Percentiles rank a stretch among this genome's conserved stretches.
Conservation (phyloP, 2,888 invertebrate genomes). For the Drosophila sordidapex region DNA sequence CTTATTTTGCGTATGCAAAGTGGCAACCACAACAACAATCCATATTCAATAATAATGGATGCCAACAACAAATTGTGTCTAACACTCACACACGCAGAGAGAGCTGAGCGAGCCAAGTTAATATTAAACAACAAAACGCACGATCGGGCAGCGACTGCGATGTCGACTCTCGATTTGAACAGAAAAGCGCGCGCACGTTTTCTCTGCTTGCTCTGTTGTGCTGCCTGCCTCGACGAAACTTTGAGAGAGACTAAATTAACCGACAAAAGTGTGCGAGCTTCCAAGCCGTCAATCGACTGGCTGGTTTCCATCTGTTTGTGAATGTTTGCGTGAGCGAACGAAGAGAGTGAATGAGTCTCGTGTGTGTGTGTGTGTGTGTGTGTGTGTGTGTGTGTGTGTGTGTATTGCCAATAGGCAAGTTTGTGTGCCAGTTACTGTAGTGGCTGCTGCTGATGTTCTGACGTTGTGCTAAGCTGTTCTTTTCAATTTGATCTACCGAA, state of each 20-base stretch:
- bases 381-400: conserved; percentile 22
- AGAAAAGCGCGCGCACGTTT: conserved; percentile 55
- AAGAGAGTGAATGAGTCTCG: conserved; percentile 16
- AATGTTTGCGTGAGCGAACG: conserved; percentile 21
- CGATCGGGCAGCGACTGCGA: conserved; percentile 60
- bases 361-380: conserved; percentile 24
- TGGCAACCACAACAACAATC: conserved; percentile 42
- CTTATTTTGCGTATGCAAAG: conserved; percentile 52
- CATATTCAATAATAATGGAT: conserved; percentile 39
- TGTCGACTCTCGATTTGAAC: conserved; percentile 29
- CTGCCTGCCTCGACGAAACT: conserved; percentile 71
- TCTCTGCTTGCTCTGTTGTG: conserved; percentile 42
- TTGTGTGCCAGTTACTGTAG: conserved; percentile 62
- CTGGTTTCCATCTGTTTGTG: conserved; percentile 20
- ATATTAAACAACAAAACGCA: conserved; percentile 64
- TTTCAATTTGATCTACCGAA: conserved; percentile 65
- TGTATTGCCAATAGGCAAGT: conserved; percentile 48
- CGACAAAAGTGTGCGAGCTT: conserved; percentile 42
- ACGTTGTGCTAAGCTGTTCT: conserved; percentile 55
- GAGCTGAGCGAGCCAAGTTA: conserved; percentile 39
- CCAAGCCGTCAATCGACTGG: conserved; percentile 38
- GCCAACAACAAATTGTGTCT: conserved; percentile 43
- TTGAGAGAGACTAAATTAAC: conserved; percentile 66
- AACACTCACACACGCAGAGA: conserved; percentile 30
- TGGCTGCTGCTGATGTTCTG: conserved; percentile 29